Conservation (phyloP, 2,888 invertebrate genomes). For the Dryococelus australis region DNA sequence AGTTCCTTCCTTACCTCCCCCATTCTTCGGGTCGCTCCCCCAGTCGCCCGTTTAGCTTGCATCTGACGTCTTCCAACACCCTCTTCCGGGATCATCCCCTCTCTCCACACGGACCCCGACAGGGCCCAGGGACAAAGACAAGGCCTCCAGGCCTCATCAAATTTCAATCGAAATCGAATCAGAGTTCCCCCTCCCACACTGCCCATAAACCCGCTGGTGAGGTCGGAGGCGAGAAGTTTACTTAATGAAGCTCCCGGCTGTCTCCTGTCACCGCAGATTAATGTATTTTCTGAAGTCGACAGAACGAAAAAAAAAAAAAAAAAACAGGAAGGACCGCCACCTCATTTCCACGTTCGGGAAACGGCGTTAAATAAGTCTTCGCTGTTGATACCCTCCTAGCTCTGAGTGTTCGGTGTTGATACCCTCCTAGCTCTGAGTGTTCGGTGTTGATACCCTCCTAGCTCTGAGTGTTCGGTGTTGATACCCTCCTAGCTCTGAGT, state of each 20-base stretch:
- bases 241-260: not conserved
- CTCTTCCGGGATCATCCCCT: not conserved
- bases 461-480: no score
- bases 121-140: not conserved
- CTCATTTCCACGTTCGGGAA: not conserved
- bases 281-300: not conserved
- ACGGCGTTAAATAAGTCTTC: no score
- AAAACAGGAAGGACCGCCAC: no score
- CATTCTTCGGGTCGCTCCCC: not conserved
- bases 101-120: not conserved
- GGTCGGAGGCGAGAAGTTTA: not conserved
- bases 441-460: no score
- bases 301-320: no score
- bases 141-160: not conserved
- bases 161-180: slow-evolving; percentile 10
- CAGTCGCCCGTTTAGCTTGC: not conserved
- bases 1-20: not conserved
- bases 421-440: no score
- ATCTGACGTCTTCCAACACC: not conserved
- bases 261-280: slow-evolving; percentile 7
- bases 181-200: not conserved
- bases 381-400: no score
- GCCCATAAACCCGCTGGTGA: not conserved
- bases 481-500: no score
- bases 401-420: no score